Evolutionary conservation across 1,140 invertebrate species (phyloP).

Genomic region (Ceratitis capitata): DNA sequence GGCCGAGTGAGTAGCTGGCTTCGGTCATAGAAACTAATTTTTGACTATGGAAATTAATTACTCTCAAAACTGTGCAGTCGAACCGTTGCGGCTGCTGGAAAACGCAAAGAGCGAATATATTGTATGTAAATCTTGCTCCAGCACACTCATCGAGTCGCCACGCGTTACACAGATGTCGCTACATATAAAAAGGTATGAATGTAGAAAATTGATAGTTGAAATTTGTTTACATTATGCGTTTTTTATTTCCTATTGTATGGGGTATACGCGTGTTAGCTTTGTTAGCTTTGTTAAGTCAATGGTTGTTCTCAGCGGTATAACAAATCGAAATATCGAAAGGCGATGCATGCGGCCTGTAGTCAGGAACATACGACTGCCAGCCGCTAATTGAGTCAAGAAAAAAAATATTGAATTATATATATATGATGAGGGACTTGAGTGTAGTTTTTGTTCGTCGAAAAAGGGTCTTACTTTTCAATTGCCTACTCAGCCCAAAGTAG

Average conservation of each 20-base stretch:
- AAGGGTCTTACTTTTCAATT: not conserved
- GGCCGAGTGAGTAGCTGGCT: not conserved
- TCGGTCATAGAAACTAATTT: not conserved
- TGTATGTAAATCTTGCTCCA: not conserved
- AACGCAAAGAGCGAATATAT: too few relatives aligned
- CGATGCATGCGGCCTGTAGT: not conserved
- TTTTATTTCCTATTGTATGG: too few relatives aligned
- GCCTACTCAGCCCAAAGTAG: slow-evolving; percentile 22
- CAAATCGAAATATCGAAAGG: not conserved
- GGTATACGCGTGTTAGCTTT: too few relatives aligned
- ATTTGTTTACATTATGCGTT: not conserved
- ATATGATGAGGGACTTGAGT: too few relatives aligned
- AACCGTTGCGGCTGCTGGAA: not conserved
- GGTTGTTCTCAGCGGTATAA: not conserved
- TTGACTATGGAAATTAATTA: slow-evolving; percentile 28
- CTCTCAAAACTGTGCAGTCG: not conserved
- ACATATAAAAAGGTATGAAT: not conserved
- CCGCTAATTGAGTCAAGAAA: not conserved
- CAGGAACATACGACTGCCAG: not conserved
- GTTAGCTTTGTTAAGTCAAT: too few relatives aligned
- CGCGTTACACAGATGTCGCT: slow-evolving; percentile 16
- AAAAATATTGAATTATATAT: too few relatives aligned
- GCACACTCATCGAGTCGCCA: not conserved
- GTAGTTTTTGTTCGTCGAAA: too few relatives aligned
- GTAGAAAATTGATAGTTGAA: not conserved